These are phyloP conservation scores for Eubucco bourcierii DNA, from an alignment of 2,113 vertebrate genomes.

Conservation along the genomic window DNA sequence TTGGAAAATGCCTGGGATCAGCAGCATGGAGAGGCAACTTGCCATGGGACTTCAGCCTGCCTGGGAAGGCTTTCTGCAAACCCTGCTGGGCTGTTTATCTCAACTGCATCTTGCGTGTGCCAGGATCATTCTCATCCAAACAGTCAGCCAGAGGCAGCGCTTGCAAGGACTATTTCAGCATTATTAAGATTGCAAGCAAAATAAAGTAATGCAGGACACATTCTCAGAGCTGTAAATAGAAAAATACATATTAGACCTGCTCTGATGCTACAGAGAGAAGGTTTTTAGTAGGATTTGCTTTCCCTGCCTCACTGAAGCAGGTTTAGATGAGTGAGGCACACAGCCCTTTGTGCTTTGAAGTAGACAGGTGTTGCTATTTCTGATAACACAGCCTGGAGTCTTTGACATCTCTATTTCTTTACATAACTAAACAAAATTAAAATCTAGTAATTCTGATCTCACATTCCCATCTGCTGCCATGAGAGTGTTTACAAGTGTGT, in stretches of 20 bases:
- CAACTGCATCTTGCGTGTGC: neutral
- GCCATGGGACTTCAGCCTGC: accelerated
- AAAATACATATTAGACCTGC: neutral
- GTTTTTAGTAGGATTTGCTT: neutral
- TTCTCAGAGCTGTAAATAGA: neutral
- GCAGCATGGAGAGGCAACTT: neutral
- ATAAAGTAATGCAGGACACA: neutral
- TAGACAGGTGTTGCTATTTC: neutral
- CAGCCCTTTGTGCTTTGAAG: neutral
- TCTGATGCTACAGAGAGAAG: neutral
- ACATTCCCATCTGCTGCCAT: neutral
- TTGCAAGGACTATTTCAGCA: neutral
- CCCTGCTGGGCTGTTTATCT: neutral
- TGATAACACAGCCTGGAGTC: neutral
- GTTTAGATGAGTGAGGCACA: neutral
- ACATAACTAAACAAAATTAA: neutral
- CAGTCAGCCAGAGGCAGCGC: neutral
- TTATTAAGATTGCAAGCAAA: neutral
- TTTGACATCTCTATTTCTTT: neutral
- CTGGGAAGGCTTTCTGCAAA: neutral
- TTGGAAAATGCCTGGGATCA: neutral
- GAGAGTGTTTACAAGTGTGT: neutral
- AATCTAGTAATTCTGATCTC: neutral
- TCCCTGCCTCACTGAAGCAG: neutral
- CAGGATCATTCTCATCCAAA: neutral